phyloP scores from a whole-genome alignment of 2,797 vertebrate species.

The Pterois miles region DNA sequence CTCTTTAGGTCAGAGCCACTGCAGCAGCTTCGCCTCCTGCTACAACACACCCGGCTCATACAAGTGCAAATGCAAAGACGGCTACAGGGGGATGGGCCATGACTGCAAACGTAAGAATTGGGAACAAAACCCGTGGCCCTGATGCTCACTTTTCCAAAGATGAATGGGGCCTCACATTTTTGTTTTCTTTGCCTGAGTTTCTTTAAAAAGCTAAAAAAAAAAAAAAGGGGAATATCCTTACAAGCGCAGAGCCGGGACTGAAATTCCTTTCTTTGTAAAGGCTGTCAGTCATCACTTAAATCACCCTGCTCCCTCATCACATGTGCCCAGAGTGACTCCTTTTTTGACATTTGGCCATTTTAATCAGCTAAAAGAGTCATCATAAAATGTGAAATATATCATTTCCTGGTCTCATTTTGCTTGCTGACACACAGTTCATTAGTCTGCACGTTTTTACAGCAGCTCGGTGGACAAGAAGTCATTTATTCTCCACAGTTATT shows the following conservation, averaged over 20 bases:
- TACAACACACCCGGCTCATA: conserved; percentile 96
- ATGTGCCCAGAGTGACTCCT: conserved; percentile 20
- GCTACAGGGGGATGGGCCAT: conserved; percentile 89
- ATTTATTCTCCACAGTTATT: conserved; percentile 57
- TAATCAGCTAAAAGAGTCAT: conserved; percentile 47
- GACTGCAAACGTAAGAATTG: conserved; percentile 90
- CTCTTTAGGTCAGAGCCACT: conserved; percentile 87
- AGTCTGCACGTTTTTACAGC: conserved; percentile 28
- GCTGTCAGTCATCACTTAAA: conserved; percentile 65
- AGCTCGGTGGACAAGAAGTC: conserved; percentile 41
- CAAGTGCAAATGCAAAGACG: conserved; percentile 95
- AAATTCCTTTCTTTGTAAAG: conserved; percentile 71
- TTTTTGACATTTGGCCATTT: conserved; percentile 45
- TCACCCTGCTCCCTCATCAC: conserved; percentile 43
- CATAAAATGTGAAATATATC: conserved; percentile 45
- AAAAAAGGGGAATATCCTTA: conserved; percentile 33
- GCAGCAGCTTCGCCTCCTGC: conserved; percentile 88
- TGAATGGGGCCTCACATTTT: conserved; percentile 50
- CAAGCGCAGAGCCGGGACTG: conserved; percentile 24
- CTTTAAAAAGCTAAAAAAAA: conserved; percentile 27
- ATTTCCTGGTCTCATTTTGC: conserved; percentile 31
- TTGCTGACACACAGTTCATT: conserved; percentile 51
- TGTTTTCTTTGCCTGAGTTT: conserved; percentile 44
- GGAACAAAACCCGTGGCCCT: conserved; percentile 38
- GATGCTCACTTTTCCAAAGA: conserved; percentile 30